Evolutionary conservation across 2,888 invertebrate species (phyloP).

Genomic region (Pterostichus niger): DNA sequence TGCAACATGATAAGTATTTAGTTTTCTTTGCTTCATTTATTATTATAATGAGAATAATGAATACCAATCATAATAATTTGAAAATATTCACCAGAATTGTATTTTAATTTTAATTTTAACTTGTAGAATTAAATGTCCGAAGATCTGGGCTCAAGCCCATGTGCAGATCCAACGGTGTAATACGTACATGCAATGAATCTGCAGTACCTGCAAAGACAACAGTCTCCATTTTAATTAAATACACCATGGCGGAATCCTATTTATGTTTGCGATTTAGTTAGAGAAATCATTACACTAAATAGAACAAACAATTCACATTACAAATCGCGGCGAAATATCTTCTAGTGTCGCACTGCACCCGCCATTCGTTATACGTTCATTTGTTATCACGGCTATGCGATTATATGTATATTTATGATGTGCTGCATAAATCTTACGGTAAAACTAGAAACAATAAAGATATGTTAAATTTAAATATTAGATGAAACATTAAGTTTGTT

Average conservation of each 20-base stretch:
- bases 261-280: conserved; percentile 8
- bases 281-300: conserved; percentile 33
- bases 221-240: conserved; percentile 24
- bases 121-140: too few species aligned
- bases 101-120: too few species aligned
- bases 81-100: too few species aligned
- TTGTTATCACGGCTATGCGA: conserved; percentile 23
- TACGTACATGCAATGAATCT: neutral
- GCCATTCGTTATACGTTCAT: conserved; percentile 4
- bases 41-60: too few species aligned
- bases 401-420: conserved; percentile 46
- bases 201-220: neutral
- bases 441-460: conserved; percentile 33
- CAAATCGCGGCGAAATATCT: conserved; percentile 26
- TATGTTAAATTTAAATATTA: neutral
- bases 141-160: too few species aligned
- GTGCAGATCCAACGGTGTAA: too few species aligned
- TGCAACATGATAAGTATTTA: too few species aligned
- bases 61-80: too few species aligned
- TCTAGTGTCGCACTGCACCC: neutral
- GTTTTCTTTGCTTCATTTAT: too few species aligned
- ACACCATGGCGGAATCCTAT: neutral
- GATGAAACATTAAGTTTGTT: neutral
- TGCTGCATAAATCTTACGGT: conserved; percentile 24
- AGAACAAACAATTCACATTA: conserved; percentile 42